phyloP scores from a whole-genome alignment of 2,113 vertebrate species.

The Hystrix brachyura region DNA sequence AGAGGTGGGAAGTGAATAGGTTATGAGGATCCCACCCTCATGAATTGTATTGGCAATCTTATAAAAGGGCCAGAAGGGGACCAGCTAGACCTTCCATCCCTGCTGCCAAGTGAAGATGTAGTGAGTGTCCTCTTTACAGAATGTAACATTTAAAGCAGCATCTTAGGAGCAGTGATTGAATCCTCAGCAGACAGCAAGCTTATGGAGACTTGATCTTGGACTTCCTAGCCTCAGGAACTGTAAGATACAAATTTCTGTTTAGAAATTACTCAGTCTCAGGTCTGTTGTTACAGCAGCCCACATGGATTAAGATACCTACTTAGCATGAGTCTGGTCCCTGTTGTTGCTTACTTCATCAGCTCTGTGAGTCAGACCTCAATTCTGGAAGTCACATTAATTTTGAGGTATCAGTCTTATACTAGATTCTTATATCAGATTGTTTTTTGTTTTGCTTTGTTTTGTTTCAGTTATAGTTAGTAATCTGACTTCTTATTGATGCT shows the following conservation, averaged over 20 bases:
- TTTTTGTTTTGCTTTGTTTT: not conserved
- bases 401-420: not conserved
- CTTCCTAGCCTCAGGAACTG: not conserved
- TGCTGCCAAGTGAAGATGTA: not conserved
- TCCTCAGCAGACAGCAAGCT: not conserved
- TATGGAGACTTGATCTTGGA: not conserved
- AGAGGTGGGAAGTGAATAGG: not conserved
- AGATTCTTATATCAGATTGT: not conserved
- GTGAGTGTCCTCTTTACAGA: not conserved
- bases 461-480: not conserved
- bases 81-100: not conserved
- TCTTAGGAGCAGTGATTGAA: not conserved
- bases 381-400: not conserved
- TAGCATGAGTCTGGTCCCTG: not conserved
- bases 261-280: not conserved
- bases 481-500: not conserved
- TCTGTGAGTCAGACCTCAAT: not conserved
- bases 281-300: not conserved
- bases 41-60: not conserved
- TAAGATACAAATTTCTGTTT: not conserved
- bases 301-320: not conserved
- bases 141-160: not conserved
- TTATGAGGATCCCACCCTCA: too few species aligned
- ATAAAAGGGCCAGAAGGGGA: not conserved
- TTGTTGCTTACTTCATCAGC: not conserved